Evolutionary conservation across 2,113 vertebrate species (phyloP).

Genomic region (Brachypteracias leptosomus): DNA sequence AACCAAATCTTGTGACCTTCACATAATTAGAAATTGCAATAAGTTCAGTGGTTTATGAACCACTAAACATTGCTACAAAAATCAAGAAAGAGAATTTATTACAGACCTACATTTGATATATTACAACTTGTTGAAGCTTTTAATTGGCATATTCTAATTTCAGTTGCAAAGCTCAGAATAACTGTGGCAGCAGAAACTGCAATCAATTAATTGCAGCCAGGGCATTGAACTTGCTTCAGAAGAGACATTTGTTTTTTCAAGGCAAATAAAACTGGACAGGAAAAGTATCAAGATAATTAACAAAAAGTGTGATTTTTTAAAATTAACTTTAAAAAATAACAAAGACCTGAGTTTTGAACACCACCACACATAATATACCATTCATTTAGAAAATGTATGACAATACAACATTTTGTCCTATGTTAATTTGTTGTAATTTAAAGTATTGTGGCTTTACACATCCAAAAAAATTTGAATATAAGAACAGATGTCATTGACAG

Average conservation of each 20-base stretch:
- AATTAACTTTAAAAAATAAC: not conserved
- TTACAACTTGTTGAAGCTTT: not conserved
- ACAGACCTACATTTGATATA: not conserved
- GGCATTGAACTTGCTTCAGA: not conserved
- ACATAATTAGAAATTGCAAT: not conserved
- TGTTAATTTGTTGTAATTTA: not conserved
- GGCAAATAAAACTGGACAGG: not conserved
- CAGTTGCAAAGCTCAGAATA: not conserved
- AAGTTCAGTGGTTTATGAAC: not conserved
- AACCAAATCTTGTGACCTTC: not conserved
- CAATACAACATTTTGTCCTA: not conserved
- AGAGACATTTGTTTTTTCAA: not conserved
- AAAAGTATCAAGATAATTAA: not conserved
- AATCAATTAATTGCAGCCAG: not conserved
- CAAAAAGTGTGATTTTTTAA: not conserved
- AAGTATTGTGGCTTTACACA: not conserved
- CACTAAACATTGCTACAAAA: not conserved
- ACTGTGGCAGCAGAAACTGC: not conserved
- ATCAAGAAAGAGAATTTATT: not conserved
- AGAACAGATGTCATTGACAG: not conserved
- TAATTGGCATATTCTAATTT: not conserved
- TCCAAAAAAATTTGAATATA: not conserved
- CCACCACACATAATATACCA: not conserved
- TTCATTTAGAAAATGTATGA: conserved; percentile 4
- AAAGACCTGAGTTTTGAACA: not conserved